phyloP scores from a whole-genome alignment of 2,888 invertebrate species.

The Cheilosia scutellata region DNA sequence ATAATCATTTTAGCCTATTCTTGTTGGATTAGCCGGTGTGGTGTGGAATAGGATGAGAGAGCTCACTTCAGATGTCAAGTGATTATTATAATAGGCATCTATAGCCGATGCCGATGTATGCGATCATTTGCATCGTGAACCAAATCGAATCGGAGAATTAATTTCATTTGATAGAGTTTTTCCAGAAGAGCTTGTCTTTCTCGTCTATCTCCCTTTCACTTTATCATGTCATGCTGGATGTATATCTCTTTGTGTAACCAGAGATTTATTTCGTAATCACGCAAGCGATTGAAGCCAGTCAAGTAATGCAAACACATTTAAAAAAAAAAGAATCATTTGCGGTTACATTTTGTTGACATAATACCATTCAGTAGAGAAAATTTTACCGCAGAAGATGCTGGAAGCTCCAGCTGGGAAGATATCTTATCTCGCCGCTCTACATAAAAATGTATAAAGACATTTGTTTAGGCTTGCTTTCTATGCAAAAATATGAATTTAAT shows the following conservation, averaged over 20 bases:
- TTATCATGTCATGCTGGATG: not conserved
- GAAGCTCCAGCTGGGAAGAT: conserved; percentile 8
- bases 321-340: conserved; percentile 19
- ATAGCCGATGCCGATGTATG: not conserved
- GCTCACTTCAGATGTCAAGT: conserved; percentile 50
- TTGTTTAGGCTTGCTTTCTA: not conserved
- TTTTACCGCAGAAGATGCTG: conserved; percentile 27
- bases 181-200: conserved; percentile 8
- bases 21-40: not conserved
- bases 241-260: conserved; percentile 25
- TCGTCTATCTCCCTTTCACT: not conserved
- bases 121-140: conserved; percentile 32
- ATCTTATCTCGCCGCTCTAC: not conserved
- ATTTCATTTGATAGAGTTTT: conserved; percentile 71
- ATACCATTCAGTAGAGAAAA: conserved; percentile 12
- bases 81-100: not conserved
- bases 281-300: conserved; percentile 54
- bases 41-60: conserved; percentile 6
- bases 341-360: conserved; percentile 40
- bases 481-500: not conserved
- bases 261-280: conserved; percentile 53
- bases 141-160: conserved; percentile 66
- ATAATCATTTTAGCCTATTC: conserved; percentile 32
- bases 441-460: not conserved
- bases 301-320: conserved; percentile 26